Evolutionary conservation across 1,140 invertebrate species (phyloP), one percentile per base, ranked within the genome.

Genomic region (Rhynchophorus ferrugineus): DNA sequence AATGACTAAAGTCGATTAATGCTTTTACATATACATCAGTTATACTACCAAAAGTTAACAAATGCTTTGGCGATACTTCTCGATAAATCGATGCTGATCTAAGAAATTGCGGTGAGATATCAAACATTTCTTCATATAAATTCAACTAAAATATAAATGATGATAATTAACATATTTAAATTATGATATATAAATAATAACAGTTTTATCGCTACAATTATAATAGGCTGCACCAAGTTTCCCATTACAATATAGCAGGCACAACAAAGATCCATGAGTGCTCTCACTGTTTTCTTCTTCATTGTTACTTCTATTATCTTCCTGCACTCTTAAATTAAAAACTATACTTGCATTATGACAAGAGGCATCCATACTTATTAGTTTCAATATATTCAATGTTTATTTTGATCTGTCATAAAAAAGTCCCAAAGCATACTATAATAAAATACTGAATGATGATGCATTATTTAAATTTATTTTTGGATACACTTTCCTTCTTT

Each of bases 151-250:
- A 52, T 60, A 43, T 13, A 17, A 42, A 29, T 1, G 6, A 6
- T 5, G 5, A 17, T 41, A 13, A 3, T 18, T 57, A 34, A 21
- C 33, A 21, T 37, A 36, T 54, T 41, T 39, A 35, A 53, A 34
- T 8, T 53, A 53, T 50, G 58, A 50, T 35, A 61, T 56, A 11
- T 55, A 45, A 22, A 65, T 46, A 44, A 63, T 61, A 37, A 69
- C 66, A 19, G 73, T 66, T 44, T 74, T 68, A 60, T 78, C 81
- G 41, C 76, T 69, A n/a, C 80, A 64, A 57, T 81, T 78, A 67
- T 84, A 89, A 64, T 79, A 83, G 0, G 84, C 81, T 9, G 81
- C 78, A 24, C 82, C 84, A 14, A 87, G 61, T 61, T 74, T 73
- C 22, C 74, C 74, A 20, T 69, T 67, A 54, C 71, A 66, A 62